These are phyloP conservation scores for Oasisia sp. DNA, from an alignment of 2,888 invertebrate species.

Conservation along the genomic window DNA sequence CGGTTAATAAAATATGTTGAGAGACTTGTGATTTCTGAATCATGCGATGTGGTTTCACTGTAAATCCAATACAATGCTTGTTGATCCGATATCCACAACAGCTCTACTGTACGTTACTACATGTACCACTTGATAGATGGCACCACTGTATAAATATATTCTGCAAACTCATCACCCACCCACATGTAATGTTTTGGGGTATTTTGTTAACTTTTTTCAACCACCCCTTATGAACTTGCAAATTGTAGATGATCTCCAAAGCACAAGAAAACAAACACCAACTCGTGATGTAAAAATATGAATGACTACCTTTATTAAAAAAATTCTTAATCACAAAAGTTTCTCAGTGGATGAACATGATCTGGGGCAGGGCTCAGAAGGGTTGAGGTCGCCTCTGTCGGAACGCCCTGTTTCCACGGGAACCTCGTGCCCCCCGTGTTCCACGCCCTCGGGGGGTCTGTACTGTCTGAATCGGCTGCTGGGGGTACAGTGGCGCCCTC, in stretches of 20 bases:
- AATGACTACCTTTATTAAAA: constrained; percentile 17
- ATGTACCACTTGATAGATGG: too few relatives aligned
- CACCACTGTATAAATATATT: too few relatives aligned
- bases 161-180: too few relatives aligned
- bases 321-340: constrained; percentile 14
- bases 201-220: too few relatives aligned
- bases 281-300: background rate
- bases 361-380: background rate
- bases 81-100: too few relatives aligned
- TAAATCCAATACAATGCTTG: too few relatives aligned
- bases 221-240: background rate
- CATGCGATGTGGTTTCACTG: too few relatives aligned
- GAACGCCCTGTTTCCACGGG: constrained; percentile 7
- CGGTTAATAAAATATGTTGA: too few relatives aligned
- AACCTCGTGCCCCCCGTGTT: background rate
- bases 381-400: background rate
- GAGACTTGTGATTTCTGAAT: too few relatives aligned
- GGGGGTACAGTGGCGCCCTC: background rate
- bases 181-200: too few relatives aligned
- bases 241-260: background rate
- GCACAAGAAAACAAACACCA: background rate
- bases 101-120: too few relatives aligned
- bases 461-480: background rate
- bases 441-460: background rate
- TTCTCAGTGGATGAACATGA: background rate